Conservation (phyloP, 2,888 invertebrate species). For the Sinopyrophorus schimmeli region DNA sequence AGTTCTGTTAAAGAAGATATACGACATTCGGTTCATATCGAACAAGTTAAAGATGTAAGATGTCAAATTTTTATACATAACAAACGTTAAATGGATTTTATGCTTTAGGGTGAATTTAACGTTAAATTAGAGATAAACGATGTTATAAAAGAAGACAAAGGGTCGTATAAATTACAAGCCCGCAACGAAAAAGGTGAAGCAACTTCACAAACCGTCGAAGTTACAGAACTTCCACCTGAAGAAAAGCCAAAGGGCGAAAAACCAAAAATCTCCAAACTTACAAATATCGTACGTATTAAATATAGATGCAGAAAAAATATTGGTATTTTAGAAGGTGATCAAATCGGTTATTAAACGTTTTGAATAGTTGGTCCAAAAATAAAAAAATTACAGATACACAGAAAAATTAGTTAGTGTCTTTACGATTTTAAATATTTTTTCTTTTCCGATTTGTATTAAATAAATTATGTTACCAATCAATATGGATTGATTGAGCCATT, state of each 20-base stretch:
- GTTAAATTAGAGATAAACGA: slow-evolving; percentile 89
- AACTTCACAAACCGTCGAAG: slow-evolving; percentile 83
- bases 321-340: no score
- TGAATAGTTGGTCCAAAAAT: no score
- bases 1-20: slow-evolving; percentile 76
- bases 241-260: slow-evolving; percentile 77
- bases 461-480: no score
- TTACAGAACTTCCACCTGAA: slow-evolving; percentile 78
- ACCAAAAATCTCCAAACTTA: slow-evolving; percentile 77
- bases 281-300: slow-evolving; percentile 68
- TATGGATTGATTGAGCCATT: no score
- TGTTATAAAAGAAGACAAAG: slow-evolving; percentile 79
- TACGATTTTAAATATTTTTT: no score
- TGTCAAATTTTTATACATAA: slow-evolving; percentile 6
- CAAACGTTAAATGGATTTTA: slow-evolving; percentile 3
- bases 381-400: no score
- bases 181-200: slow-evolving; percentile 94
- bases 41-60: slow-evolving; percentile 76
- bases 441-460: no score
- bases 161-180: slow-evolving; percentile 86
- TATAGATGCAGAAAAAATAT: no score
- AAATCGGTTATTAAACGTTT: no score
- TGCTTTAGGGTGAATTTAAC: slow-evolving; percentile 80
- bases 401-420: no score
- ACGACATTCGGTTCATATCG: slow-evolving; percentile 75